Evolutionary conservation across 2,113 vertebrate genomes (phyloP).

Genomic region (Nothoprocta pentlandii): DNA sequence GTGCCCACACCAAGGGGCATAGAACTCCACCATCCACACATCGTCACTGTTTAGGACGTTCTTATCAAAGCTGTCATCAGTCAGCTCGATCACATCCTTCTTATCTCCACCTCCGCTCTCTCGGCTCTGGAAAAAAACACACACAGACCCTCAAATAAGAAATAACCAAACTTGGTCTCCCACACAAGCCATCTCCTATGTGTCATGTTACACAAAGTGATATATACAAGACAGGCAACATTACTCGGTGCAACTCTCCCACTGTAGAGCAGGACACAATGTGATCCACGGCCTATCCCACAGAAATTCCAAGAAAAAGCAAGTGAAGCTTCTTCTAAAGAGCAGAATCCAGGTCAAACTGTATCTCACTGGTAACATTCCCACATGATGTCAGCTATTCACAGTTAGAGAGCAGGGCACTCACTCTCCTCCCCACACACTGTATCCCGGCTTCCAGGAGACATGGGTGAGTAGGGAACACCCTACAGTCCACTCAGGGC

Average conservation of each 20-base stretch:
- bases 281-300: not conserved
- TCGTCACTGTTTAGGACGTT: slow-evolving; percentile 85
- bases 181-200: not conserved
- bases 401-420: not conserved
- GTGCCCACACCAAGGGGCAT: slow-evolving; percentile 98
- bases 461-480: not conserved
- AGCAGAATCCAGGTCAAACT: not conserved
- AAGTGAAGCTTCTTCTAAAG: not conserved
- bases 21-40: slow-evolving; percentile 97
- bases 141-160: not conserved
- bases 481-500: not conserved
- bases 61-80: slow-evolving; percentile 92
- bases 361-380: not conserved
- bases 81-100: slow-evolving; percentile 92
- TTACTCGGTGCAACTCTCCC: not conserved
- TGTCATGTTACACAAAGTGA: not conserved
- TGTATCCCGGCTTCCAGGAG: not conserved
- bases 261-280: not conserved
- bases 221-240: not conserved
- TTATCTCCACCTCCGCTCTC: slow-evolving; percentile 80
- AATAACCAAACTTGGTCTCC: not conserved
- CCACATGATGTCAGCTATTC: not conserved
- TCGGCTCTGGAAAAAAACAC: slow-evolving; percentile 69
- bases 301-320: not conserved
- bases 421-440: not conserved